Evolutionary conservation across 1,140 invertebrate species (phyloP).

Genomic region (Ridgeia piscesae): DNA sequence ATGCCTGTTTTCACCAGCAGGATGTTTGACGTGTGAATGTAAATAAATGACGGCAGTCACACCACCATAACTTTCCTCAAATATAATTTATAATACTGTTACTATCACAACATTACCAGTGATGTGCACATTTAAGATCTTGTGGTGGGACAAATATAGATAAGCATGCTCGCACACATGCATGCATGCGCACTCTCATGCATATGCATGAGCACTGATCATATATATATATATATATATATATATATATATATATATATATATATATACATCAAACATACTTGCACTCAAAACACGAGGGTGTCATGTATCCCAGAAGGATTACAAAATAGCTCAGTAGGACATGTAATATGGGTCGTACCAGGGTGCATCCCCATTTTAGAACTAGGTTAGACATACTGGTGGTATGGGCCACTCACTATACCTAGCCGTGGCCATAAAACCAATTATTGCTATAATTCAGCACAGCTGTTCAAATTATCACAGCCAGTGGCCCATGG

Average conservation of each 20-base stretch:
- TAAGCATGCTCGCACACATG: neutral
- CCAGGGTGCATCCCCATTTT: neutral
- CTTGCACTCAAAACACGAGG: neutral
- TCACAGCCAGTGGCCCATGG: neutral
- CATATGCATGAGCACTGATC: neutral
- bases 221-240: neutral
- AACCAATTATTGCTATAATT: neutral
- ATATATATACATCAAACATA: neutral
- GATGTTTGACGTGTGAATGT: neutral
- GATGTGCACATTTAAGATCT: no score
- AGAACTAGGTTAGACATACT: neutral
- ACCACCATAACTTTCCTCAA: no score
- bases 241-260: neutral
- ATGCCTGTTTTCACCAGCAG: neutral
- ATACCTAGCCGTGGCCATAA: neutral
- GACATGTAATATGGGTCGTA: neutral
- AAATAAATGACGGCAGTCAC: neutral
- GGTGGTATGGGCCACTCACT: neutral
- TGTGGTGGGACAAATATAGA: no score
- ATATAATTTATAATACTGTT: no score
- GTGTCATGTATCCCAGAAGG: neutral
- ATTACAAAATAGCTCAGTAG: neutral
- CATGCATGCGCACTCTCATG: neutral
- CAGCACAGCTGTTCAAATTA: neutral
- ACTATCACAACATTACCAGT: neutral